Conservation (phyloP, 2,113 vertebrate genomes). For the Lycaon pictus region DNA sequence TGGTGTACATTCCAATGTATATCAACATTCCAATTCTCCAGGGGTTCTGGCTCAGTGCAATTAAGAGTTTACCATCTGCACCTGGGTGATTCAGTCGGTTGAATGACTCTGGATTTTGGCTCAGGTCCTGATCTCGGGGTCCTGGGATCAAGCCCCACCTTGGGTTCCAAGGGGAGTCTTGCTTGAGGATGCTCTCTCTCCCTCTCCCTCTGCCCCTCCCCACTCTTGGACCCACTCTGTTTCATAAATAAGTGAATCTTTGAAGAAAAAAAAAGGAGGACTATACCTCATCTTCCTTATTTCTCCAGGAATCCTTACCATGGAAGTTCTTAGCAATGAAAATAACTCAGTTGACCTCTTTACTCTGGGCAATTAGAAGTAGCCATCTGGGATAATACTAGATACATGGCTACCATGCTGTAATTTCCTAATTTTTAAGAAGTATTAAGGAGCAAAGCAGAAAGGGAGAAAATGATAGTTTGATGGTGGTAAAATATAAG, state of each 20-base stretch:
- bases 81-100: background rate
- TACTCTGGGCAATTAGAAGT: background rate
- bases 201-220: background rate
- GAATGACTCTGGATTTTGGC: background rate
- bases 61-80: background rate
- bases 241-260: background rate
- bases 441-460: background rate
- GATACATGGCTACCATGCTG: background rate
- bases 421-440: background rate
- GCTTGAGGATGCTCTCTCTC: background rate
- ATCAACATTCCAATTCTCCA: background rate
- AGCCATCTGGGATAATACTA: background rate
- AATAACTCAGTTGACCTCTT: background rate
- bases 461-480: background rate
- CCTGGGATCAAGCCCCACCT: background rate
- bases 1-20: accelerated
- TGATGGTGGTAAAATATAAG: background rate
- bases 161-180: background rate
- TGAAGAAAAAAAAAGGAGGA: background rate
- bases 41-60: background rate
- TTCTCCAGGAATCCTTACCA: background rate
- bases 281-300: background rate
- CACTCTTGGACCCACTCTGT: background rate
- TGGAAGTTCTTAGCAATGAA: background rate
- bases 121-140: background rate